phyloP scores from a whole-genome alignment of 2,113 vertebrate species.

The Microcebus tavaratra region DNA sequence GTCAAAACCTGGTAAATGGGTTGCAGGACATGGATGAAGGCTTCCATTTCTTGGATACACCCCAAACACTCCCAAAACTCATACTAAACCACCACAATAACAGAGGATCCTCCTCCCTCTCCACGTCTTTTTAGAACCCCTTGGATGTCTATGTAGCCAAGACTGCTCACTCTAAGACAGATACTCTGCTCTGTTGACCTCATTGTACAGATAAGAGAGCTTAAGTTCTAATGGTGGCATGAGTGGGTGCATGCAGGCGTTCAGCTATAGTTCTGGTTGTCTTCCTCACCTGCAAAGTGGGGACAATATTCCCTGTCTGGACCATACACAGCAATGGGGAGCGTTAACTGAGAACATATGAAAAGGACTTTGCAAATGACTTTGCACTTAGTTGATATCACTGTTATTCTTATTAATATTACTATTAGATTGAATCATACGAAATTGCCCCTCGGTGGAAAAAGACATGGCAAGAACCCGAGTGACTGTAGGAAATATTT shows the following conservation, averaged over 20 bases:
- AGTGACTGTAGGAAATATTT: not conserved
- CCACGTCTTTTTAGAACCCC: not conserved
- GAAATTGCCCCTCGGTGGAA: not conserved
- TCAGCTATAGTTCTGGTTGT: too few species aligned
- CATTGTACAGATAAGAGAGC: not conserved
- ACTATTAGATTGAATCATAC: not conserved
- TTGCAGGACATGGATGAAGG: not conserved
- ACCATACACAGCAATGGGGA: not conserved
- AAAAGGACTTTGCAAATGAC: not conserved
- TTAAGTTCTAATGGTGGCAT: accelerated
- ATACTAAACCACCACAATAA: accelerated
- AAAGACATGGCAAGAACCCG: not conserved
- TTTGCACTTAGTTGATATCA: not conserved
- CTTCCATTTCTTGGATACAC: not conserved
- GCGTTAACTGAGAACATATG: not conserved
- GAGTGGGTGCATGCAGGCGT: accelerated
- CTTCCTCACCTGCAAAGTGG: not conserved
- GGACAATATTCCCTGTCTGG: not conserved
- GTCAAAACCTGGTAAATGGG: not conserved
- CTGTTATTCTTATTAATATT: not conserved
- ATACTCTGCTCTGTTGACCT: not conserved
- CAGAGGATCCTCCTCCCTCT: not conserved
- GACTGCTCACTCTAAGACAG: not conserved
- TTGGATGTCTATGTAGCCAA: not conserved
- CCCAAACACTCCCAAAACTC: not conserved